These are phyloP conservation scores for Epicampocera succincta DNA, from an alignment of 2,888 invertebrate species.

Conservation along the genomic window DNA sequence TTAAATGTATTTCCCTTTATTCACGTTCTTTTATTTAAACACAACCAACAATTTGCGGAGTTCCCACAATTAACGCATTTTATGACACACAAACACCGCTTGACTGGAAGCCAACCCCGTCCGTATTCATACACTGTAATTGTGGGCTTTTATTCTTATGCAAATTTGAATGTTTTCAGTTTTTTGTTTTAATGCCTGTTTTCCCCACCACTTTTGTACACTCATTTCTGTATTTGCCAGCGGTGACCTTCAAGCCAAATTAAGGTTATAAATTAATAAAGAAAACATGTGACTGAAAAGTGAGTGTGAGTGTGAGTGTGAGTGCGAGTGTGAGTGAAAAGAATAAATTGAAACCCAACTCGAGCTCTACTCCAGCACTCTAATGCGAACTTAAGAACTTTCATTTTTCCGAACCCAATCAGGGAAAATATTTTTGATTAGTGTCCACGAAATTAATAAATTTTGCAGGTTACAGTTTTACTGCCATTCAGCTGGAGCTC, in stretches of 20 bases:
- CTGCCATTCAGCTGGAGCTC: constrained; percentile 11
- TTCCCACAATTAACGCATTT: constrained; percentile 64
- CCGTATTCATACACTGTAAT: constrained; percentile 4
- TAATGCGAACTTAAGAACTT: too few relatives aligned
- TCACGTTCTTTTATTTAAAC: background rate
- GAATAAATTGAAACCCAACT: too few relatives aligned
- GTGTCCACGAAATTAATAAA: too few relatives aligned
- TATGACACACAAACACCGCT: constrained; percentile 35
- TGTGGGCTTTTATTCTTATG: constrained; percentile 48
- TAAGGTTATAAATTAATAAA: constrained; percentile 54
- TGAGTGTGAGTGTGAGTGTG: too few relatives aligned
- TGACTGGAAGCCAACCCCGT: constrained; percentile 26
- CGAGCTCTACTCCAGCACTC: too few relatives aligned
- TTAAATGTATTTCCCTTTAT: constrained; percentile 22
- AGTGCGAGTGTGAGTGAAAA: too few relatives aligned
- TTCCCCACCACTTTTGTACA: constrained; percentile 2
- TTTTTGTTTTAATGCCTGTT: constrained; percentile 18
- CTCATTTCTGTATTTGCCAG: background rate
- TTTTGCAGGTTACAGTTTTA: too few relatives aligned
- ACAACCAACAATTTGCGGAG: constrained; percentile 28
- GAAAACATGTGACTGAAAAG: background rate
- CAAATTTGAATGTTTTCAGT: constrained; percentile 55
- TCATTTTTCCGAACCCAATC: too few relatives aligned
- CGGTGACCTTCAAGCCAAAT: constrained; percentile 59
- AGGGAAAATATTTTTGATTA: too few relatives aligned